phyloP scores from a whole-genome alignment of 2,888 invertebrate species.

The Zeuzera pyrina region DNA sequence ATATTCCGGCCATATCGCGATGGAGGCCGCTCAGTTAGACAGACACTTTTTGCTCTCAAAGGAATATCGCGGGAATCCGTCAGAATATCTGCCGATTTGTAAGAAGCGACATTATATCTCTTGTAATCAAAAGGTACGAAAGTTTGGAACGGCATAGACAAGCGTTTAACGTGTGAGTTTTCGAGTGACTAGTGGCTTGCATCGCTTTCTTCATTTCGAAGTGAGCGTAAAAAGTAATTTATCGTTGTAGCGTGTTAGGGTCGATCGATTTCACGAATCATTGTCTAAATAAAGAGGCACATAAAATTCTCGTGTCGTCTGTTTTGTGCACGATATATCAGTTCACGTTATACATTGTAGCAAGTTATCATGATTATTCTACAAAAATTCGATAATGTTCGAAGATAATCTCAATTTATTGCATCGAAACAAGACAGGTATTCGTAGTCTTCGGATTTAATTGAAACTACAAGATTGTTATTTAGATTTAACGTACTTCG shows the following conservation, averaged over 20 bases:
- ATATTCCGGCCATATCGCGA: conserved; percentile 45
- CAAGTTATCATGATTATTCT: background rate
- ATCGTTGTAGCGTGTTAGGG: conserved; percentile 55
- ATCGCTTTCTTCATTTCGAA: conserved; percentile 36
- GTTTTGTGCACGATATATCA: conserved; percentile 15
- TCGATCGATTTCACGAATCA: conserved; percentile 52
- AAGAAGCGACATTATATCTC: conserved; percentile 1
- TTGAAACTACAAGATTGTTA: no score
- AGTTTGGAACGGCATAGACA: no score
- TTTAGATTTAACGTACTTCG: no score
- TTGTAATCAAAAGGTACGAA: conserved; percentile 8
- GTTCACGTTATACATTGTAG: conserved; percentile 34
- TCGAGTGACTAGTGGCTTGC: conserved; percentile 47
- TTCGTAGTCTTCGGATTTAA: no score
- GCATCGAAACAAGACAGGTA: no score
- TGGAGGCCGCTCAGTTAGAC: conserved; percentile 44
- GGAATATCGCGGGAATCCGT: conserved; percentile 24
- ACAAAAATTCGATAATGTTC: background rate
- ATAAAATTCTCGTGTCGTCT: conserved; percentile 57
- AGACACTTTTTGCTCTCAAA: conserved; percentile 54
- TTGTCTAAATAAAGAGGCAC: conserved; percentile 56
- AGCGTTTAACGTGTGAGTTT: no score
- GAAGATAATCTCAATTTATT: background rate
- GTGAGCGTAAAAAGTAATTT: conserved; percentile 63
- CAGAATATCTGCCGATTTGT: background rate